A percentile compares a stretch with the other conserved stretches of the same genome.
Conservation (phyloP, 23 tunicate species). For the Ciona savignyi region DNA sequence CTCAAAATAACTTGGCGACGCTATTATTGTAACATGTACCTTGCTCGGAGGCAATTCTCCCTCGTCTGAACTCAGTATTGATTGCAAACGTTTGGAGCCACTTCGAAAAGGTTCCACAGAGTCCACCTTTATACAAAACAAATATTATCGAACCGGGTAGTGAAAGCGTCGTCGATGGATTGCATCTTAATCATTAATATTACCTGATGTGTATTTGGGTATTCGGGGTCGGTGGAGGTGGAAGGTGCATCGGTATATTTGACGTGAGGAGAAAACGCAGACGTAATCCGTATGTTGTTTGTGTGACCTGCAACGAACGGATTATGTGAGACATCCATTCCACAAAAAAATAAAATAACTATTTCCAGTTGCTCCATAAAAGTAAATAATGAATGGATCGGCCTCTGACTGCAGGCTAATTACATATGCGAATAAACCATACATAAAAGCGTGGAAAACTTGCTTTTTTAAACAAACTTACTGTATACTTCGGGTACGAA, state of each 20-base stretch:
- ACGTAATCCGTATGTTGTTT: not conserved
- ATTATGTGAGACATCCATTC: too few species aligned
- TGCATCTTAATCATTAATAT: too few species aligned
- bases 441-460: too few species aligned
- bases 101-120: slow-evolving; percentile 17
- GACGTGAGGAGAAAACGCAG: not conserved
- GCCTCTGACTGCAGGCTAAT: too few species aligned
- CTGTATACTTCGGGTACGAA: slow-evolving; percentile 78
- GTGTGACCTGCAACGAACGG: not conserved
- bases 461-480: slow-evolving; percentile 1
- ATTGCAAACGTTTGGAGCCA: slow-evolving; percentile 32
- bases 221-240: not conserved
- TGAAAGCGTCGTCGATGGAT: too few species aligned
- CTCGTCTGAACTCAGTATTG: slow-evolving; percentile 58
- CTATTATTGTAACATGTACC: too few species aligned
- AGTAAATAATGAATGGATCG: too few species aligned
- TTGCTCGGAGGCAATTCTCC: slow-evolving; percentile 45
- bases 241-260: not conserved
- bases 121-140: slow-evolving; percentile 11
- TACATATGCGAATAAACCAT: too few species aligned
- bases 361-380: too few species aligned
- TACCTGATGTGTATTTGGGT: not conserved
- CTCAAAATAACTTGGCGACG: too few species aligned
- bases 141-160: too few species aligned
- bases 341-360: too few species aligned